Base-by-base conservation (phyloP, 2,113 vertebrate genomes). In the Mesembrinibis cayennensis region DNA sequence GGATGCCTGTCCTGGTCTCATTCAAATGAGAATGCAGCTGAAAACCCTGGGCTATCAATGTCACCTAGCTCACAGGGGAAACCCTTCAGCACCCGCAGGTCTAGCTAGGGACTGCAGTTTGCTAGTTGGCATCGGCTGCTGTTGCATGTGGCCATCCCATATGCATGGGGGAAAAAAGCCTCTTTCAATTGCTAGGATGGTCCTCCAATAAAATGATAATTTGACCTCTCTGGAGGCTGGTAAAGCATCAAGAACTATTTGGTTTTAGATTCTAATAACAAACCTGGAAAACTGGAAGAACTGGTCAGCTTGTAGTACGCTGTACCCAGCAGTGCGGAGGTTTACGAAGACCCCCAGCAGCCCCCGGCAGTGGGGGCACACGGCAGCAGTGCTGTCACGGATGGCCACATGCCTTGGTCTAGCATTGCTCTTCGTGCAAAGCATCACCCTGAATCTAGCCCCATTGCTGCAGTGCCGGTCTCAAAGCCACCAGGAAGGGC, bases 341-440 rank as follows among this genome's bases (percentile, higher is more conserved):
- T 30, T 83, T 30, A 50, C 8, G 11, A 82, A 79, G 53, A 13
- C n/a, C 22, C 47, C 13, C 14, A 23, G n/a, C 49, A 36, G 42
- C 5, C 9, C 19, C 47, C 6, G 3, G 65, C 38, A 83, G 73
- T 18, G 13, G 32, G 67, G 34, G 10, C n/a, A 47, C 20, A 11
- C 14, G 7, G 1, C 10, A 1, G 74, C 34, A 34, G 15, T 1
- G 83, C 79, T 53, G 16, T 40, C 79, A 56, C 2, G 19, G 29
- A 5, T 10, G 53, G 82, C 58, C 67, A 49, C 8, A 9, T 4
- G 67, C 36, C 36, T 36, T 0, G 0, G 7, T 12, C 23, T 26
- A 47, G 36, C 59, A 5, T 1, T 3, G 50, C 84, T 65, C 50
- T 45, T 76, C 7, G 0, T 16, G 38, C 2, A 4, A 65, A 59